Conservation (phyloP, 2,113 vertebrate genomes). For the Ptychochromis oligacanthus region DNA sequence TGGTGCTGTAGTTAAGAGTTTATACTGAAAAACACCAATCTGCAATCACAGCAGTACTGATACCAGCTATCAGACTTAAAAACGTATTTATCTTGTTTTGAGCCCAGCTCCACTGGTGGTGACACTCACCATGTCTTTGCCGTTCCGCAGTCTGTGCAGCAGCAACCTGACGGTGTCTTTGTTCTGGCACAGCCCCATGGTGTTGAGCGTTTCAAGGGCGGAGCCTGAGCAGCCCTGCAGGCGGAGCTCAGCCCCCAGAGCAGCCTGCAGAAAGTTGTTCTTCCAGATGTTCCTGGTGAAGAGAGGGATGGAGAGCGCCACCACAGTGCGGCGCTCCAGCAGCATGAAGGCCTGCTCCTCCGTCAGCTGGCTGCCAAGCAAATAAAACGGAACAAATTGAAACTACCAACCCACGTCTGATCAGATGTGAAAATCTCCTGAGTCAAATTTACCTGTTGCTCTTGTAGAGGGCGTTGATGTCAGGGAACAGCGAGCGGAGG, state of each 20-base stretch:
- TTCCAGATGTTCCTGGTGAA: conserved; percentile 77
- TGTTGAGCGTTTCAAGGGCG: conserved; percentile 69
- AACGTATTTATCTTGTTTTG: neutral
- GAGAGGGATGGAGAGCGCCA: conserved; percentile 69
- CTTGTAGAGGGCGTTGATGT: conserved; percentile 53
- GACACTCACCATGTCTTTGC: conserved; percentile 55
- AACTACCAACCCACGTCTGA: neutral
- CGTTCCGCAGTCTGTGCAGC: conserved; percentile 53
- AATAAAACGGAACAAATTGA: conserved; percentile 3
- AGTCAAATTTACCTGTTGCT: conserved; percentile 62
- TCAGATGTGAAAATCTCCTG: neutral
- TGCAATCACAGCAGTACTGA: neutral
- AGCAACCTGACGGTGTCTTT: conserved; percentile 69
- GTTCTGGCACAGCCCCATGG: conserved; percentile 75
- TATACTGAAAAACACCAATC: too few species aligned
- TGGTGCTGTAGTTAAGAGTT: neutral
- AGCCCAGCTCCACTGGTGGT: neutral
- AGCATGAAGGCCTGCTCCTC: conserved; percentile 65
- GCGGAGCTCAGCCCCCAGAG: conserved; percentile 70
- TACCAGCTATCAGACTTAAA: too few species aligned
- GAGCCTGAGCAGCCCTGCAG: conserved; percentile 68
- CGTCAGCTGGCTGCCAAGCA: conserved; percentile 53
- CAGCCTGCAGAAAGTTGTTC: conserved; percentile 73
- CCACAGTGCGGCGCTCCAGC: conserved; percentile 64
- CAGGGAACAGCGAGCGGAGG: conserved; percentile 67